Evolutionary conservation across 2,113 vertebrate genomes (phyloP), one percentile per base, ranked within the genome.

Genomic region (Thymallus thymallus): DNA sequence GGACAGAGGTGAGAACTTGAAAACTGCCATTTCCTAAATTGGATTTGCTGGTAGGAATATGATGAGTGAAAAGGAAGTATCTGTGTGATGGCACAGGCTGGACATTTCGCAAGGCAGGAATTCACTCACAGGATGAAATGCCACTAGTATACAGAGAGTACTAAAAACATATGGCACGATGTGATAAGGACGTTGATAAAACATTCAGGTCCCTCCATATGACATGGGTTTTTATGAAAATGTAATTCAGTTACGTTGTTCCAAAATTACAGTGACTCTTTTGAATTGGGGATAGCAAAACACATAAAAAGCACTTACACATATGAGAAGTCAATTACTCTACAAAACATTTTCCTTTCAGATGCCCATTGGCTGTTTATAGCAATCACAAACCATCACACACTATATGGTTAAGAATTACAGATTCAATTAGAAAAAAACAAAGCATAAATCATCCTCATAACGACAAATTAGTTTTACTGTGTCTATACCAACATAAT

Each of bases 191-290:
- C 74, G 41, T 64, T 79, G 73, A 86, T 88, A 35, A 87, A 88
- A 88, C 72, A 87, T 89, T 76, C 51, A 87, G 74, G 70, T 83
- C 72, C 81, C 83, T 82, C 74, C 77, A 74, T 81, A 83, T 68
- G 78, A 86, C 72, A 75, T 83, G 70, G 86, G 67, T 74, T 80
- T 76, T 71, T 24, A 86, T 88, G 32, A 88, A 87, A 88, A 30
- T 88, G 86, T 68, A 18, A 87, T 84, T 3, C 72, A 69, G 70
- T 68, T 45, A 72, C 64, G 69, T 75, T 79, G 48, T 79, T 85
- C 85, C 58, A 86, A 84, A 84, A 85, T 77, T 85, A 86, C 84
- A 82, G 69, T 24, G 46, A 69, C 46, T 20, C 41, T 78, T 79
- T 48, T 45, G 68, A 80, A 71, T 73, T 72, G n/a, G 13, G 58